These are phyloP conservation scores for Pongo abelii DNA, from an alignment of 2,113 vertebrate genomes.

Conservation along the genomic window DNA sequence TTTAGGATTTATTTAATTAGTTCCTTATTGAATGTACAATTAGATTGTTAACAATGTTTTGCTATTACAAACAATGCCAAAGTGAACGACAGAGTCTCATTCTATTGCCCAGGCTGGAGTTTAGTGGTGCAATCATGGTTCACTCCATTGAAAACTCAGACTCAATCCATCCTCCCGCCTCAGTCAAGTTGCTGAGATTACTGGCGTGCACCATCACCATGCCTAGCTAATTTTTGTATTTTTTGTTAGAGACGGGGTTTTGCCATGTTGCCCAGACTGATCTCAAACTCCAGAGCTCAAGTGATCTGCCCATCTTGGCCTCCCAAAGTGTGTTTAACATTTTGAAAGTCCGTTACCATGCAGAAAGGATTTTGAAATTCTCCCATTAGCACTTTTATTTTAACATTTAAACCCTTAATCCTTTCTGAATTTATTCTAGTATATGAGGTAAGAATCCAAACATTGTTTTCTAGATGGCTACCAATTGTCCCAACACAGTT, in stretches of 20 bases:
- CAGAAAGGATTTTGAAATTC: not conserved
- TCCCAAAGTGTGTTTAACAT: not conserved
- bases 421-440: constrained; percentile 23
- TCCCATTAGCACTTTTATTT: constrained; percentile 24
- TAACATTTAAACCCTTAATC: constrained; percentile 39
- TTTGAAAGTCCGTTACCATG: constrained; percentile 26
- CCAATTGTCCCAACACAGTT: constrained; percentile 23
- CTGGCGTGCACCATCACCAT: too few species aligned
- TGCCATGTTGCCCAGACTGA: too few species aligned
- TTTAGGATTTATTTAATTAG: not conserved
- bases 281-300: too few species aligned
- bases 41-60: not conserved
- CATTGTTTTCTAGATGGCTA: constrained; percentile 30
- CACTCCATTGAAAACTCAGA: too few species aligned
- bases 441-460: constrained; percentile 38
- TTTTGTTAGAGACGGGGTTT: too few species aligned
- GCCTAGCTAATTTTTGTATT: too few species aligned
- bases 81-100: too few species aligned
- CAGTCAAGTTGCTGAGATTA: too few species aligned
- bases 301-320: too few species aligned
- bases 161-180: too few species aligned
- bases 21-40: not conserved
- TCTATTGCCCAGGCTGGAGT: too few species aligned
- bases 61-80: not conserved
- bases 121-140: too few species aligned